Percentiles rank a stretch among this genome's conserved stretches.
Conservation (phyloP, 2,113 vertebrate genomes). For the Chaetorhynchus papuensis region DNA sequence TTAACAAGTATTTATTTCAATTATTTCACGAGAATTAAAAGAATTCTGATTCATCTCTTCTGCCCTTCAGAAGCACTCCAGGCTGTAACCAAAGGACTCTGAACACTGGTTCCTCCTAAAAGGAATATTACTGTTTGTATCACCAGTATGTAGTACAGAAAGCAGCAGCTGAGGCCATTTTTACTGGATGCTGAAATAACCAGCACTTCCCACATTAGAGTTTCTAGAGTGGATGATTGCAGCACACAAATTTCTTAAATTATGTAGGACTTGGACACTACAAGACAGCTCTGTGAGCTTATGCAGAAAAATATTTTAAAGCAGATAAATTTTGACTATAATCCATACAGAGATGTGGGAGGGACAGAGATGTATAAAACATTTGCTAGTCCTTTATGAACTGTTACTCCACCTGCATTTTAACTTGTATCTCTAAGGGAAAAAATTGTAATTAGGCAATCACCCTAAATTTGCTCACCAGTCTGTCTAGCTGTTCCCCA, state of each 20-base stretch:
- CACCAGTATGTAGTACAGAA: not conserved
- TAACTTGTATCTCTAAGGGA: not conserved
- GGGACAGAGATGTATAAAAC: not conserved
- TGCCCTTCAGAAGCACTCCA: slow-evolving; percentile 43
- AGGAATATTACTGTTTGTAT: not conserved
- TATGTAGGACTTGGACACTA: not conserved
- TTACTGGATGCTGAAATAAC: not conserved
- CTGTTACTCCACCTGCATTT: not conserved
- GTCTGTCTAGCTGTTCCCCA: not conserved
- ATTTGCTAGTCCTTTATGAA: not conserved
- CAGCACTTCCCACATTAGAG: not conserved
- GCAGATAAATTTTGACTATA: not conserved
- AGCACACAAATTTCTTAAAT: not conserved
- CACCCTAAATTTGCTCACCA: not conserved
- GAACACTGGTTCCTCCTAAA: not conserved
- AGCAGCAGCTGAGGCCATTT: not conserved
- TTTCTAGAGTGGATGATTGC: not conserved
- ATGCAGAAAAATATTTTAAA: not conserved
- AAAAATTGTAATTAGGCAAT: not conserved
- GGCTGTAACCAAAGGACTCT: not conserved
- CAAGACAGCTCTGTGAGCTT: not conserved
- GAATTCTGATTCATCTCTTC: slow-evolving; percentile 23
- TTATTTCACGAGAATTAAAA: slow-evolving; percentile 5
- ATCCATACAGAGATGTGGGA: not conserved
- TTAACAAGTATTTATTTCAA: slow-evolving; percentile 48